phyloP scores from a whole-genome alignment of 2,113 vertebrate genomes.

The Pseudorasbora parva region DNA sequence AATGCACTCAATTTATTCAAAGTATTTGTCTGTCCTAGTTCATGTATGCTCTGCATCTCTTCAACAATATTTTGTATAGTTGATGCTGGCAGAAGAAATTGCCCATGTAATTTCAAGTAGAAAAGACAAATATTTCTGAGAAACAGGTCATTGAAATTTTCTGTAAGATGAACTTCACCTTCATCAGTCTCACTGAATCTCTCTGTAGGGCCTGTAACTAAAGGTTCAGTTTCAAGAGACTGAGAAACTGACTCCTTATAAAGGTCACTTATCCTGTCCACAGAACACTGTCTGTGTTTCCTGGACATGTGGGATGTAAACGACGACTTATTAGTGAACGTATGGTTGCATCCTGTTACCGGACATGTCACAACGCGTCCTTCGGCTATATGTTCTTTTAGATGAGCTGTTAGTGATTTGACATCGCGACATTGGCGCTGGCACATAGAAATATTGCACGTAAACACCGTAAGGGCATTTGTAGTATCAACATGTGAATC shows the following conservation, averaged over 20 bases:
- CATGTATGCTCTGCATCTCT: conserved; percentile 49
- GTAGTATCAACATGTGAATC: background rate
- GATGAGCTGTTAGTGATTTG: conserved; percentile 25
- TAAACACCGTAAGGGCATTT: conserved; percentile 20
- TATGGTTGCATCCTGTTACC: conserved; percentile 40
- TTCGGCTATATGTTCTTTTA: conserved; percentile 41
- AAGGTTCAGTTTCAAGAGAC: background rate
- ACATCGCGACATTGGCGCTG: conserved; percentile 35
- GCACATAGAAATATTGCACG: conserved; percentile 38
- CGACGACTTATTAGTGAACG: conserved; percentile 28
- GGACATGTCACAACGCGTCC: conserved; percentile 35
- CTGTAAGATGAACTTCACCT: background rate
- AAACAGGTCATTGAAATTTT: conserved; percentile 40
- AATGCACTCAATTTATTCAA: conserved; percentile 7
- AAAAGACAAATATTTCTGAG: conserved; percentile 51
- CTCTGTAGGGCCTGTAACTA: background rate
- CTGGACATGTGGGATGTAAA: conserved; percentile 42
- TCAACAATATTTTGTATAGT: conserved; percentile 58
- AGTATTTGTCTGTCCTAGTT: background rate
- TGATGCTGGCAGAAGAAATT: conserved; percentile 44
- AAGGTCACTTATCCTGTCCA: background rate
- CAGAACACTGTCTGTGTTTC: background rate
- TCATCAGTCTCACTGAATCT: background rate
- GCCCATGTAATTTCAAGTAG: conserved; percentile 51
- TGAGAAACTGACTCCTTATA: background rate